Percentiles rank a stretch among this genome's conserved stretches.
Evolutionary conservation across 2,797 vertebrate species (phyloP).

Genomic region (Syngnathus acus): DNA sequence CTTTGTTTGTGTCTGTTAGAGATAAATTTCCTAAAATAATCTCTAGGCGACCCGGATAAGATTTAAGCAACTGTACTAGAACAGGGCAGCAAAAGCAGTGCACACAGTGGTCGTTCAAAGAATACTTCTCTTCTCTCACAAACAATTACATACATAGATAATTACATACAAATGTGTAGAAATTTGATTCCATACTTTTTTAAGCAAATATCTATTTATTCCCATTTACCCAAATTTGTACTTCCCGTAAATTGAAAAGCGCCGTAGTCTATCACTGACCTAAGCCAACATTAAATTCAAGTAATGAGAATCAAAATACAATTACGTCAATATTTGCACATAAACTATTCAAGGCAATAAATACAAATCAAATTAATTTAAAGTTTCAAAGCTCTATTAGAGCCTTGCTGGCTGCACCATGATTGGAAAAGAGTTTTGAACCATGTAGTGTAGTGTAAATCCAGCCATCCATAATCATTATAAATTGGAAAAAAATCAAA

Average conservation of each 20-base stretch:
- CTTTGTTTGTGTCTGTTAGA: no score
- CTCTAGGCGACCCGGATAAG: no score
- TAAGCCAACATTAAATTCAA: neutral
- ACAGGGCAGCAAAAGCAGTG: neutral
- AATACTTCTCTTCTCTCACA: neutral
- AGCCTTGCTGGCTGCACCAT: neutral
- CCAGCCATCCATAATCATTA: neutral
- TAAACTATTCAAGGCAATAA: neutral
- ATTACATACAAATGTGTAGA: neutral
- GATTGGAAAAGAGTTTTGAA: neutral
- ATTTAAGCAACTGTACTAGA: neutral
- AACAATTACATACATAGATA: no score
- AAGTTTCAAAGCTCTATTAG: neutral
- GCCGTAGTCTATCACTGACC: neutral
- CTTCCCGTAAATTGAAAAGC: neutral
- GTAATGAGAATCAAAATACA: no score
- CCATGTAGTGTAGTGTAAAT: neutral
- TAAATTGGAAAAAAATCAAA: neutral
- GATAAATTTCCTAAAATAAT: no score
- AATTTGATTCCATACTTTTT: neutral
- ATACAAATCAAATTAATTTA: neutral
- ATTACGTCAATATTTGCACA: neutral
- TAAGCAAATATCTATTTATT: neutral
- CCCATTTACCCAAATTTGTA: neutral
- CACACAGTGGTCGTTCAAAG: neutral